Percentiles rank a stretch among this genome's conserved stretches.
These are phyloP conservation scores for Pterobdella sp. DNA, from an alignment of 2,888 invertebrate genomes.

Conservation along the genomic window DNA sequence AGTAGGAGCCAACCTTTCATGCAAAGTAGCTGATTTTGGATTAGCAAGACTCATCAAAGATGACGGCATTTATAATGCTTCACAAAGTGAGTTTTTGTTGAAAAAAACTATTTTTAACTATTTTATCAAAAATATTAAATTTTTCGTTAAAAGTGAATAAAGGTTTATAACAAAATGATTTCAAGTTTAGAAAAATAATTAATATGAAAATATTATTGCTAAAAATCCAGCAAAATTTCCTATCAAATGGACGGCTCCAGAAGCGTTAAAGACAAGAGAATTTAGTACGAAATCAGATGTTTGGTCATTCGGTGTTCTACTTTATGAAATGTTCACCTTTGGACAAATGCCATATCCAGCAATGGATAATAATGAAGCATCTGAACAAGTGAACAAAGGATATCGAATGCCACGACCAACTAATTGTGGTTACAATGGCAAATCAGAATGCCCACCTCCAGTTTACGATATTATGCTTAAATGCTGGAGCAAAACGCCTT, in stretches of 20 bases:
- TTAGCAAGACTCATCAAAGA: slow-evolving; percentile 46
- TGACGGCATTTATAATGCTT: slow-evolving; percentile 45
- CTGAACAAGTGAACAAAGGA: slow-evolving; percentile 88
- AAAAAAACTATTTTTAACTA: not conserved
- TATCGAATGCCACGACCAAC: slow-evolving; percentile 91
- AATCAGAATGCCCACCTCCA: slow-evolving; percentile 68
- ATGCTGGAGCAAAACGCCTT: slow-evolving; percentile 60
- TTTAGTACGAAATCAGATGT: slow-evolving; percentile 98
- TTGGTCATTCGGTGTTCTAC: slow-evolving; percentile 90
- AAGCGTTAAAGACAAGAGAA: slow-evolving; percentile 84
- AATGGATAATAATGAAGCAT: slow-evolving; percentile 46
- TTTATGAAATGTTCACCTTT: slow-evolving; percentile 93
- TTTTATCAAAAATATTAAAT: no score
- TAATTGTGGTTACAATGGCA: slow-evolving; percentile 46
- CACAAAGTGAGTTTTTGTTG: slow-evolving; percentile 42
- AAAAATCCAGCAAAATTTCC: slow-evolving; percentile 69
- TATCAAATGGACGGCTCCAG: slow-evolving; percentile 95
- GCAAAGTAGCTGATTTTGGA: slow-evolving; percentile 51
- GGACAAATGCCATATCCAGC: slow-evolving; percentile 90
- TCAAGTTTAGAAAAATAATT: not conserved
- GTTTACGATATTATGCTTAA: slow-evolving; percentile 82
- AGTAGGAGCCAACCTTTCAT: slow-evolving; percentile 47
- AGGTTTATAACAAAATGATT: not conserved
- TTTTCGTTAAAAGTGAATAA: no score
- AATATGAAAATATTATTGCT: not conserved